These are phyloP conservation scores for Colaptes auratus DNA, from an alignment of 2,113 vertebrate genomes.

Conservation along the genomic window DNA sequence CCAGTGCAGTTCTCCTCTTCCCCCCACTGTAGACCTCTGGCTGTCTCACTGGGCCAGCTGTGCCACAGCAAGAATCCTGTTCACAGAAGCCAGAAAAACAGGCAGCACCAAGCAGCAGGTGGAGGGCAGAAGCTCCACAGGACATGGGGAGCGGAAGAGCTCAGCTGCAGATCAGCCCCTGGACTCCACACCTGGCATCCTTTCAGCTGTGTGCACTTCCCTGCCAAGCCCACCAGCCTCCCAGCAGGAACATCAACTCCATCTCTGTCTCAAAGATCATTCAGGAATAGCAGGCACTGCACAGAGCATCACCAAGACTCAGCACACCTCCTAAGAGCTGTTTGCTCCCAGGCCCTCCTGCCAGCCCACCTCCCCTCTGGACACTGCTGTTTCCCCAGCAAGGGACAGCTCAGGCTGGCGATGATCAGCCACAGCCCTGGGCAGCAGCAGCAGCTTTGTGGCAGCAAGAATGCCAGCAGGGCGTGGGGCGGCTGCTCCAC, in stretches of 20 bases:
- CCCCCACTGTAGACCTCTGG: rapidly evolving
- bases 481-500: rapidly evolving
- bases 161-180: rapidly evolving
- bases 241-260: rapidly evolving
- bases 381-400: rapidly evolving
- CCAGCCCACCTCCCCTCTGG: neutral
- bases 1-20: rapidly evolving
- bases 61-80: rapidly evolving
- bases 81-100: rapidly evolving
- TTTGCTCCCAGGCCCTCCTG: rapidly evolving
- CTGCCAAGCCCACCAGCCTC: rapidly evolving
- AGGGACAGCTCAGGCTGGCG: rapidly evolving
- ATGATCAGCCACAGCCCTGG: rapidly evolving
- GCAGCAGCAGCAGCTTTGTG: rapidly evolving
- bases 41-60: rapidly evolving
- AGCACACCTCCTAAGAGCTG: rapidly evolving
- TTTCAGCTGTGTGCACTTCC: rapidly evolving
- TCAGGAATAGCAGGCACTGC: neutral
- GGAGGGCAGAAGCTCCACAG: rapidly evolving
- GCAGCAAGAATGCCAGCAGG: rapidly evolving
- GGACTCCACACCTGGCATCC: rapidly evolving
- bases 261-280: rapidly evolving
- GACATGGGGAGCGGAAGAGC: rapidly evolving
- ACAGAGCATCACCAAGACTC: rapidly evolving
- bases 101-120: rapidly evolving